These are phyloP conservation scores for Myxocyprinus asiaticus DNA, from an alignment of 2,113 vertebrate genomes.

Conservation along the genomic window DNA sequence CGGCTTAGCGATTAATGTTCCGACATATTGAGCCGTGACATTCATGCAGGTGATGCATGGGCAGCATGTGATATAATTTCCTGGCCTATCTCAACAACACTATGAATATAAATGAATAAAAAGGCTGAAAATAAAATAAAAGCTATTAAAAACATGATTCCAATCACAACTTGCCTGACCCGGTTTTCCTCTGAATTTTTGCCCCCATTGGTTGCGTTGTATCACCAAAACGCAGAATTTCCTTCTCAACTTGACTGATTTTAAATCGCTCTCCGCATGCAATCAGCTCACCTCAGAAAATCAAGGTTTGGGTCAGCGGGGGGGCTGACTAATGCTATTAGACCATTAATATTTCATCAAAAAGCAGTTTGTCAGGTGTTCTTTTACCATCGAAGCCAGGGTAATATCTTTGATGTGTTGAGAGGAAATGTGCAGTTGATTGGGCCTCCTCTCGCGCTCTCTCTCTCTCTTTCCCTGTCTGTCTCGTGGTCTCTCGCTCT, in stretches of 20 bases:
- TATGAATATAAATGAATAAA: too few relatives aligned
- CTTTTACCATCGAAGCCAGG: neutral
- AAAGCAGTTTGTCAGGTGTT: slow-evolving; percentile 36
- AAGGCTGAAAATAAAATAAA: too few relatives aligned
- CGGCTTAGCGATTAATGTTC: too few relatives aligned
- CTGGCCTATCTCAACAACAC: too few relatives aligned
- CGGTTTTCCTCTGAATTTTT: neutral
- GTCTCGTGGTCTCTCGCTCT: too few relatives aligned
- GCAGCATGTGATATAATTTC: too few relatives aligned
- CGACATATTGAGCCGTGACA: too few relatives aligned
- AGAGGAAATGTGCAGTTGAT: slow-evolving; percentile 30
- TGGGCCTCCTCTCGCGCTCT: slow-evolving; percentile 30
- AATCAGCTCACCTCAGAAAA: slow-evolving; percentile 31
- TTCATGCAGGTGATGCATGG: too few relatives aligned
- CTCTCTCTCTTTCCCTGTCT: neutral
- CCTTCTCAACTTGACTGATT: slow-evolving; percentile 13
- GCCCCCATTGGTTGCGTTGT: neutral
- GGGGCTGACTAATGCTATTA: slow-evolving; percentile 31
- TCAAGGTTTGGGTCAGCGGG: slow-evolving; percentile 22
- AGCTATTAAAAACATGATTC: too few relatives aligned
- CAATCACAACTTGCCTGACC: neutral
- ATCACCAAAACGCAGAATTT: slow-evolving; percentile 8
- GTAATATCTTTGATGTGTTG: slow-evolving; percentile 28
- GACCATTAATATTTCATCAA: slow-evolving; percentile 45
- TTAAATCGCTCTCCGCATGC: slow-evolving; percentile 1